Percentiles rank a stretch among this genome's conserved stretches.
Evolutionary conservation across 2,888 invertebrate species (phyloP).

Genomic region (Neocrepidodera transversa): DNA sequence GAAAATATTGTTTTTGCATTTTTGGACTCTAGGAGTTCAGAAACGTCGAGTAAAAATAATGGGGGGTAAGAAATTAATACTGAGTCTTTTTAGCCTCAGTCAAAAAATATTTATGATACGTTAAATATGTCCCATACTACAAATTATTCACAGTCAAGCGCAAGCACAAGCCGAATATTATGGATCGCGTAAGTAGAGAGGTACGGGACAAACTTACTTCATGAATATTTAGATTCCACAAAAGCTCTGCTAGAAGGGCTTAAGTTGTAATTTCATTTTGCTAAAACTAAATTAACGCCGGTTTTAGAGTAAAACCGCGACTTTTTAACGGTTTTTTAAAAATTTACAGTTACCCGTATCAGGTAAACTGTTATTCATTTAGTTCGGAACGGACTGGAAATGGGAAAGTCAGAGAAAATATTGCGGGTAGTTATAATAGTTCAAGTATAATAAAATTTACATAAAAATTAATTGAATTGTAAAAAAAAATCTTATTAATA

Average conservation of each 20-base stretch:
- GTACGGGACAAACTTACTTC: constrained; percentile 44
- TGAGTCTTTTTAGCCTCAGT: too few species aligned
- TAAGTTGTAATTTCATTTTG: constrained; percentile 50
- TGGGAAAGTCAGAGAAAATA: not conserved
- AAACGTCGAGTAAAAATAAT: too few species aligned
- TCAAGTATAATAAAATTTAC: too few species aligned
- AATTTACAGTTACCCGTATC: constrained; percentile 10
- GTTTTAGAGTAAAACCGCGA: constrained; percentile 43
- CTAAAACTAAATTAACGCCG: constrained; percentile 47
- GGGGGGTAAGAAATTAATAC: too few species aligned
- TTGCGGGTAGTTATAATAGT: too few species aligned
- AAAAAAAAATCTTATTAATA: too few species aligned
- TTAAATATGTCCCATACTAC: too few species aligned
- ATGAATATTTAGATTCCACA: constrained; percentile 50
- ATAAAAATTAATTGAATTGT: too few species aligned
- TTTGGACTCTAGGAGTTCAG: too few species aligned
- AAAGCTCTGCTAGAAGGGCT: constrained; percentile 48
- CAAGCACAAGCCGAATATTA: constrained; percentile 40
- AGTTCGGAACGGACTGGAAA: not conserved
- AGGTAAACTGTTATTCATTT: not conserved
- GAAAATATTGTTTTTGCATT: too few species aligned
- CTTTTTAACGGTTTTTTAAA: constrained; percentile 34
- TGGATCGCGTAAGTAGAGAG: constrained; percentile 42
- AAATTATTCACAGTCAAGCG: too few species aligned
- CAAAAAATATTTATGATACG: too few species aligned